These are phyloP conservation scores for Drosophila basisetae DNA, from an alignment of 2,888 invertebrate species.

Conservation along the genomic window DNA sequence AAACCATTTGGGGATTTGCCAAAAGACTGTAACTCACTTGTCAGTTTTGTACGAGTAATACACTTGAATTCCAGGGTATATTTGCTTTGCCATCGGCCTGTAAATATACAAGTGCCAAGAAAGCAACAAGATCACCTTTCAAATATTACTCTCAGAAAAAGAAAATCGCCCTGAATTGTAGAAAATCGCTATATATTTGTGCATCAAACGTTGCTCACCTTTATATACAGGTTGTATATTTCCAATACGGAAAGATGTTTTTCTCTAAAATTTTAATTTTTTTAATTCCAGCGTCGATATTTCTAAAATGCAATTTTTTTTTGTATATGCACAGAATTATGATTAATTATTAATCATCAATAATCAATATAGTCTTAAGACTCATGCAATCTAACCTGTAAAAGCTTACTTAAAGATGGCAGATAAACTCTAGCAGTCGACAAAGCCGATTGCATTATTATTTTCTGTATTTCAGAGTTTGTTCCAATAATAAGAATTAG, in stretches of 20 bases:
- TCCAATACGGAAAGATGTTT: not conserved
- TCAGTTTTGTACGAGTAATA: slow-evolving; percentile 21
- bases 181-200: not conserved
- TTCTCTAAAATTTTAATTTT: not conserved
- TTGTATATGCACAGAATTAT: no score
- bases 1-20: slow-evolving; percentile 60
- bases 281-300: not conserved
- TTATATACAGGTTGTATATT: no score
- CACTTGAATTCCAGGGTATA: slow-evolving; percentile 24
- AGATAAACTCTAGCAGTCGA: no score
- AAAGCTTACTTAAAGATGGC: no score
- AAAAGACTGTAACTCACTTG: slow-evolving; percentile 40
- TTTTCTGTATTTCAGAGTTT: not conserved
- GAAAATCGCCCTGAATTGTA: not conserved
- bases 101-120: not conserved
- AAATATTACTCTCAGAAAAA: not conserved
- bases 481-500: not conserved
- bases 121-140: not conserved
- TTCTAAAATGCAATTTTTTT: not conserved
- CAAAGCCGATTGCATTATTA: not conserved
- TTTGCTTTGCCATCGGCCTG: not conserved
- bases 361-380: not conserved
- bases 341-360: no score
- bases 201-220: not conserved
- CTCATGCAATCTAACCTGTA: not conserved